Evolutionary conservation across 2,888 invertebrate genomes (phyloP), one percentile per base, ranked within the genome.

Genomic region (Ptilodon capucinus): DNA sequence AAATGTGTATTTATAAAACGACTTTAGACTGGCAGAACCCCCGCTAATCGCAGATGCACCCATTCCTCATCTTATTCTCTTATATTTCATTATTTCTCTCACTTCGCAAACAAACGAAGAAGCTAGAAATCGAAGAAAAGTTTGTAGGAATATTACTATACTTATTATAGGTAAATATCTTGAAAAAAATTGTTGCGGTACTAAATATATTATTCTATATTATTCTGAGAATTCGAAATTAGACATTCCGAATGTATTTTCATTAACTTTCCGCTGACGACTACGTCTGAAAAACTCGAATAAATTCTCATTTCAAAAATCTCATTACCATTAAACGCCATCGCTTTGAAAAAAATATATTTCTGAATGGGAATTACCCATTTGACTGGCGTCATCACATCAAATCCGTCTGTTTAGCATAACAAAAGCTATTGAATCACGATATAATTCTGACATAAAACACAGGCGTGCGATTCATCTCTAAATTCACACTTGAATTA

Each of bases 361-460:
- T 39, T 46, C 23, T 19, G 21, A 34, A 48, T 32, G 21, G 32
- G 21, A 48, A 41, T 38, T 19, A 40, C 41, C 44, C 32, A 38
- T 30, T 30, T 44, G 25, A 44, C 41, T 23, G 35, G 19, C 32
- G 23, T 40, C 38, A 13, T 38, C 38, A 7, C 19, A 18, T 38
- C 38, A 38, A 38, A 40, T 43, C 32, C 18, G 14, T 18, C 35
- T 40, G 35, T 18, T 41, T 23, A 21, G n/a, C 44, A 19, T 38
- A 41, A 44, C 41, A 44, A 40, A 38, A 45, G 36, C 38, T 19
- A 38, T 38, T 38, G 38, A 38, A 38, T 38, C 38, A 23, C 25
- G 8, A 32, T 13, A 49, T 45, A 49, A 49, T 42, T 41, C 18
- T 11, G 38, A 42, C 42, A 45, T 49, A 42, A 42, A 45, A 49